These are phyloP conservation scores for Dicyrtoma fusca DNA, from an alignment of 2,888 invertebrate species.

Conservation along the genomic window DNA sequence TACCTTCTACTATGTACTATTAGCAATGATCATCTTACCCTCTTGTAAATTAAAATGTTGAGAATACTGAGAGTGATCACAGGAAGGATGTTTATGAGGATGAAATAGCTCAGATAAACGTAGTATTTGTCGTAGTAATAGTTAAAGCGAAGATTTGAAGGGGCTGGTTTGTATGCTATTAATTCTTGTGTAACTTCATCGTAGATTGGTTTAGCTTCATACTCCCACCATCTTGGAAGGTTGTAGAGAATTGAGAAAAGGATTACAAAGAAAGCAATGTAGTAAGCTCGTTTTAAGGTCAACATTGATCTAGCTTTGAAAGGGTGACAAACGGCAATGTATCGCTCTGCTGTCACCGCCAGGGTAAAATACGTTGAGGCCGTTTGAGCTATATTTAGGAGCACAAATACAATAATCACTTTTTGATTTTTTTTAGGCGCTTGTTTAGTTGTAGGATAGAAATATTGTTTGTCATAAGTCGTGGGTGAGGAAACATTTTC, in stretches of 20 bases:
- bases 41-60: slow-evolving; percentile 47
- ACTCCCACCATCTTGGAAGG: slow-evolving; percentile 49
- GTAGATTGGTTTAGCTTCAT: slow-evolving; percentile 32
- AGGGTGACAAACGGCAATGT: slow-evolving; percentile 40
- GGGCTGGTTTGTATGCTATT: slow-evolving; percentile 37
- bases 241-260: slow-evolving; percentile 41
- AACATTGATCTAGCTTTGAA: slow-evolving; percentile 34
- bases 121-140: slow-evolving; percentile 44
- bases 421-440: no score
- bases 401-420: no score
- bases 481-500: no score
- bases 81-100: slow-evolving; percentile 44
- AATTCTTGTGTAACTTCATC: slow-evolving; percentile 33
- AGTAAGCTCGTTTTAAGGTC: slow-evolving; percentile 37
- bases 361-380: slow-evolving; percentile 47
- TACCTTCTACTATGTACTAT: no score
- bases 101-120: slow-evolving; percentile 34
- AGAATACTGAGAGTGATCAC: slow-evolving; percentile 40
- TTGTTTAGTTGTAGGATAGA: no score
- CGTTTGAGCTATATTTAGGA: no score
- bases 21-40: slow-evolving; percentile 38
- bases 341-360: slow-evolving; percentile 49
- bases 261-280: slow-evolving; percentile 34
- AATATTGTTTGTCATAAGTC: no score
- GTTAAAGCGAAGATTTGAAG: slow-evolving; percentile 37